Conservation (phyloP, 2,888 invertebrate genomes). For the Eudemis profundana region DNA sequence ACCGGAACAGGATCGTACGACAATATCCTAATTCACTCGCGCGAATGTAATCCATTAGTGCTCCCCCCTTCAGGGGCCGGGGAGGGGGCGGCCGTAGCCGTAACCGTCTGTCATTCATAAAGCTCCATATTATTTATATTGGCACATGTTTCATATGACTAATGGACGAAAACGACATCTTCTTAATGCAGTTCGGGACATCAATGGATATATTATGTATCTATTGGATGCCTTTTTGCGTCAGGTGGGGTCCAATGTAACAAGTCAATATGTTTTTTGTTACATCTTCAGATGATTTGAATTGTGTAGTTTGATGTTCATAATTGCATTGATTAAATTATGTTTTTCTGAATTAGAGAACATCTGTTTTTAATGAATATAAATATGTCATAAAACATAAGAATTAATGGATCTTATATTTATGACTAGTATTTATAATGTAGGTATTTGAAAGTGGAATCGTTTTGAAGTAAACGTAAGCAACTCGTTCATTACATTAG, state of each 20-base stretch:
- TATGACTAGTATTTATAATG: constrained; percentile 10
- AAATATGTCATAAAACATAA: neutral
- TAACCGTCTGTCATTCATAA: constrained; percentile 81
- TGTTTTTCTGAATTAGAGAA: neutral
- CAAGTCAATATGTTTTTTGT: constrained; percentile 3
- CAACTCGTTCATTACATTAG: constrained; percentile 43
- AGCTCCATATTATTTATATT: constrained; percentile 85
- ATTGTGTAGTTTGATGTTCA: neutral
- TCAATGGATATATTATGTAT: constrained; percentile 33
- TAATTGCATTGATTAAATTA: neutral
- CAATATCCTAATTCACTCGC: constrained; percentile 85
- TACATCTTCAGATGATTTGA: neutral
- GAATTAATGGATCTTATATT: neutral
- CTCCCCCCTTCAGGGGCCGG: constrained; percentile 53
- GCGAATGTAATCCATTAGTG: constrained; percentile 85
- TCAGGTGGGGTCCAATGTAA: constrained; percentile 5
- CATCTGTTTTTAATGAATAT: neutral
- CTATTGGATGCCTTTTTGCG: constrained; percentile 15
- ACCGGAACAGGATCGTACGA: constrained; percentile 83
- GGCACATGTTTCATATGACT: constrained; percentile 85
- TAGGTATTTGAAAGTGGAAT: constrained; percentile 12
- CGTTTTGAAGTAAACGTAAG: constrained; percentile 29
- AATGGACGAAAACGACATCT: constrained; percentile 77
- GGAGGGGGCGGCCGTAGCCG: constrained; percentile 50
- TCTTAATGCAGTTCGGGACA: constrained; percentile 67